These are phyloP conservation scores for Syngnathus typhle DNA, from an alignment of 2,113 vertebrate genomes.

Conservation along the genomic window DNA sequence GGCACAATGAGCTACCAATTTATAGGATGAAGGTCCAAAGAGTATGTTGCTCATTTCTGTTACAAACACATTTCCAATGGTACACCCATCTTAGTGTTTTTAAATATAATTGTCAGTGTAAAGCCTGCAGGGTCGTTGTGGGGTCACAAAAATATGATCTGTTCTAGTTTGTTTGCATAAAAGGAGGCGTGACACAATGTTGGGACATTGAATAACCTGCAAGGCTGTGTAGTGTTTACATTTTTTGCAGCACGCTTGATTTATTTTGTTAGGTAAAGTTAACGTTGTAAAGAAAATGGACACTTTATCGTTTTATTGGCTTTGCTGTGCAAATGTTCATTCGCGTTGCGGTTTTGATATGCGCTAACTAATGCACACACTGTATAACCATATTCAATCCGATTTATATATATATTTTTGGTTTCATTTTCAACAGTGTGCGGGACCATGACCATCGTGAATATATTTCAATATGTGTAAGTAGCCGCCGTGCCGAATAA, in stretches of 20 bases:
- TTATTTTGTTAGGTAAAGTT: not conserved
- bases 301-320: not conserved
- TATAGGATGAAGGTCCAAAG: constrained; percentile 47
- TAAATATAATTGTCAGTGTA: not conserved
- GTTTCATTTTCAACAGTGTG: constrained; percentile 14
- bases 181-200: not conserved
- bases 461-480: constrained; percentile 44
- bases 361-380: not conserved
- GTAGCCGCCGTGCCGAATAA: constrained; percentile 1
- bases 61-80: not conserved
- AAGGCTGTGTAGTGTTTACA: not conserved
- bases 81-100: not conserved
- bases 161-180: not conserved
- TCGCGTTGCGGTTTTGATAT: not conserved
- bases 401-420: no score
- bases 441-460: constrained; percentile 23
- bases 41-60: not conserved
- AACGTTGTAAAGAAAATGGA: not conserved
- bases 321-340: not conserved
- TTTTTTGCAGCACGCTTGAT: not conserved
- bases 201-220: not conserved
- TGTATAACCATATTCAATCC: not conserved
- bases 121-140: not conserved
- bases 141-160: not conserved
- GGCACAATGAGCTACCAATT: constrained; percentile 12